phyloP scores from a whole-genome alignment of 1,140 invertebrate genomes.

The Ceratina australensis region DNA sequence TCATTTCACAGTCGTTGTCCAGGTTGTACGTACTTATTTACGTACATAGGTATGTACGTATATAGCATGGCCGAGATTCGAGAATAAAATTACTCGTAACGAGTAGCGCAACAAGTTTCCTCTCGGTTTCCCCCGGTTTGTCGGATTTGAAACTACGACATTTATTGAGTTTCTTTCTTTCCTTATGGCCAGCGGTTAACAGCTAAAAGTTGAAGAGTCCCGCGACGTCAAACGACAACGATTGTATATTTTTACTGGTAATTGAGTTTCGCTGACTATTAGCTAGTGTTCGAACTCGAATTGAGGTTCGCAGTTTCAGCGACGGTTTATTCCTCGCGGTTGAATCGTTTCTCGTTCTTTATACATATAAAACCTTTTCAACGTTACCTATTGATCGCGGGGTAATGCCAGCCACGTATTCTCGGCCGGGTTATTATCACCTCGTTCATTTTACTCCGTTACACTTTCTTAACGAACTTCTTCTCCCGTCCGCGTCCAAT shows the following conservation, averaged over 20 bases:
- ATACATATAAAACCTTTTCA: neutral
- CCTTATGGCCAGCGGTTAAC: neutral
- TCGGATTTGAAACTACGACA: neutral
- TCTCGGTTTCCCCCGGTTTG: neutral
- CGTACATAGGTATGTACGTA: too few species aligned
- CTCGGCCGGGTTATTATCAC: neutral
- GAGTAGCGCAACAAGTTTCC: neutral
- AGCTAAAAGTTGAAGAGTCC: too few species aligned
- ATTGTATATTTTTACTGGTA: neutral
- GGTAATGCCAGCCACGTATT: neutral
- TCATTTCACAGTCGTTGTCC: neutral
- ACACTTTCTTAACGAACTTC: conserved; percentile 14
- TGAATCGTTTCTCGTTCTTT: neutral
- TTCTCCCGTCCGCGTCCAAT: neutral
- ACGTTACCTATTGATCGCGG: too few species aligned
- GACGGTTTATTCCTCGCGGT: neutral
- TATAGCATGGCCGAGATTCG: neutral
- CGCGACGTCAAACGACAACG: neutral
- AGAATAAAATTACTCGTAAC: neutral
- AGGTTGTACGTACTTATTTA: too few species aligned
- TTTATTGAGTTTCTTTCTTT: neutral
- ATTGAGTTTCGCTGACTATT: conserved; percentile 1
- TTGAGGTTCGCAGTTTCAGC: neutral
- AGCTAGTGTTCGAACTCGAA: neutral
- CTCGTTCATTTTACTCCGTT: neutral